Percentiles rank a stretch among this genome's conserved stretches.
phyloP scores from a whole-genome alignment of 2,113 vertebrate genomes.

The Lepisosteus osseus region DNA sequence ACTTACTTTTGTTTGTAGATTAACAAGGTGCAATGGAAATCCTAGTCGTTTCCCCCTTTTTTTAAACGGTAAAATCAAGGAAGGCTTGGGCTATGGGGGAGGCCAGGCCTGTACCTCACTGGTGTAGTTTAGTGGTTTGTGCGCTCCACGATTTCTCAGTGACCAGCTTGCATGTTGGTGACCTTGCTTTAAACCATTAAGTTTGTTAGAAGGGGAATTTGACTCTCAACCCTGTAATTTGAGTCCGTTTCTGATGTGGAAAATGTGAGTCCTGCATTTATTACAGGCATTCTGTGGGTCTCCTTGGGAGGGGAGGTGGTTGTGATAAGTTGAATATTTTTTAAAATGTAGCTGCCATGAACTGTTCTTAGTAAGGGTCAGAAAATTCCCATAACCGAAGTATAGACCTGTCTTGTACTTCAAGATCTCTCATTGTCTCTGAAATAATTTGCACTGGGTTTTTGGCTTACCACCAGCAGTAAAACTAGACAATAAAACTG shows the following conservation, averaged over 20 bases:
- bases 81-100: no score
- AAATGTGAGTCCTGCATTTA: slow-evolving; percentile 8
- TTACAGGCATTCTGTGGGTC: not conserved
- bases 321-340: not conserved
- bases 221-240: not conserved
- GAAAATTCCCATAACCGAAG: not conserved
- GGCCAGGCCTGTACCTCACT: no score
- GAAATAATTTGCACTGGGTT: not conserved
- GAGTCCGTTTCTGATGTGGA: not conserved
- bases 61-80: no score
- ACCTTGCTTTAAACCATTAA: not conserved
- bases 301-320: no score
- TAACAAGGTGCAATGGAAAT: no score
- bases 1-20: no score
- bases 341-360: not conserved
- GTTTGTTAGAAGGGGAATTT: not conserved
- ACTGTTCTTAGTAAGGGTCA: not conserved
- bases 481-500: not conserved
- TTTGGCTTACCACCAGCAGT: not conserved
- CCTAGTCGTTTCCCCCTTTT: no score
- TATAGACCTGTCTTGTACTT: not conserved
- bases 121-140: no score
- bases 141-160: not conserved
- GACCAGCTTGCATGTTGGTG: slow-evolving; percentile 25
- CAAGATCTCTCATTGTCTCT: not conserved